A percentile compares a stretch with the other conserved stretches of the same genome.
Conservation (phyloP, 2,113 vertebrate species). For the Hoplias malabaricus region DNA sequence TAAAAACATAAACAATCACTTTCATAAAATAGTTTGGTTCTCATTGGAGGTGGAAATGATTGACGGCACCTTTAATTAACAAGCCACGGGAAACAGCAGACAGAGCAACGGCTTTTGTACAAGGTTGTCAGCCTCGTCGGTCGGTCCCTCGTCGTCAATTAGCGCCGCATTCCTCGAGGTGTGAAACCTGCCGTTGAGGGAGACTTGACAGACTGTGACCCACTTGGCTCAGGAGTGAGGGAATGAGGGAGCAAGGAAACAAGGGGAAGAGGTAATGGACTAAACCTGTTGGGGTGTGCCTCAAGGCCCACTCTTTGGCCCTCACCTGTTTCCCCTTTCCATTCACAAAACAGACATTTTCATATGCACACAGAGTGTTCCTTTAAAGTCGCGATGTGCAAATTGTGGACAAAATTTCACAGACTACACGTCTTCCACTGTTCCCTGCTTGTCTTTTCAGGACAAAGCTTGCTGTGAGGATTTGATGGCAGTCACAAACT, state of each 20-base stretch:
- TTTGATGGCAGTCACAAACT: too few species aligned
- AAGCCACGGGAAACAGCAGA: conserved; percentile 30
- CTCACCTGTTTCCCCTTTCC: conserved; percentile 11
- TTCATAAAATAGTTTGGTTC: too few species aligned
- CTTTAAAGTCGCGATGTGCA: too few species aligned
- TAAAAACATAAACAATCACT: too few species aligned
- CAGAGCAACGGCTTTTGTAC: conserved; percentile 25
- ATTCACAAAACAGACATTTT: too few species aligned
- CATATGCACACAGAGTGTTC: too few species aligned
- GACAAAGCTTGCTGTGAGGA: too few species aligned
- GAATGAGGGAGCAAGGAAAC: too few species aligned
- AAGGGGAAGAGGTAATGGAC: not conserved
- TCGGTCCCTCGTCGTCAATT: conserved; percentile 33
- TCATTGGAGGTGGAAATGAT: too few species aligned
- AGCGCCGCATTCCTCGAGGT: conserved; percentile 22
- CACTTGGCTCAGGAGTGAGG: conserved; percentile 24
- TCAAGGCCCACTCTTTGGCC: conserved; percentile 28
- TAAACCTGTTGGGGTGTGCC: conserved; percentile 17
- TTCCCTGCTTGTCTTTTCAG: too few species aligned
- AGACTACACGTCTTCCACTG: too few species aligned
- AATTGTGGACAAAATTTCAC: too few species aligned
- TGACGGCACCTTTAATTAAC: conserved; percentile 48
- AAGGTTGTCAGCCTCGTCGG: conserved; percentile 16
- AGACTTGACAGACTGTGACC: conserved; percentile 43
- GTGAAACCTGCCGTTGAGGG: conserved; percentile 44